Percentiles rank a stretch among this genome's conserved stretches.
phyloP scores from a whole-genome alignment of 1,140 invertebrate genomes.

The Pemphigus obesinymphae region DNA sequence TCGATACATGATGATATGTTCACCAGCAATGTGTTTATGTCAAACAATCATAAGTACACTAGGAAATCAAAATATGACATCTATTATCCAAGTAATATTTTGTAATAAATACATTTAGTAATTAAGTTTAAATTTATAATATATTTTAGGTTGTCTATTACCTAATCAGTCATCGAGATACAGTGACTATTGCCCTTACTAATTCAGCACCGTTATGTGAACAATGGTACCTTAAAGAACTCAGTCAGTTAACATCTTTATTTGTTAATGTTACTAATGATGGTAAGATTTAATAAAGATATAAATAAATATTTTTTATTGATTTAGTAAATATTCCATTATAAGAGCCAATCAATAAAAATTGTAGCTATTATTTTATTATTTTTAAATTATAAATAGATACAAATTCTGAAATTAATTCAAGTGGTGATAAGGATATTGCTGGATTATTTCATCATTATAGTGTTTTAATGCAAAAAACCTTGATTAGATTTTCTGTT shows the following conservation, averaged over 20 bases:
- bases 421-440: constrained; percentile 36
- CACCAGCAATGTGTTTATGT: constrained; percentile 73
- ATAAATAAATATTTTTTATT: not conserved
- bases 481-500: constrained; percentile 25
- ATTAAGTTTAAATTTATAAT: not conserved
- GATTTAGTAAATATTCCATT: not conserved
- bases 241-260: constrained; percentile 23
- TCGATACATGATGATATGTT: constrained; percentile 74
- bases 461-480: constrained; percentile 26
- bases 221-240: constrained; percentile 40
- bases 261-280: constrained; percentile 35
- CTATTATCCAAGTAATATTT: constrained; percentile 61
- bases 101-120: not conserved
- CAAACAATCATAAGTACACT: constrained; percentile 75
- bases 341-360: too few relatives aligned
- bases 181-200: constrained; percentile 23
- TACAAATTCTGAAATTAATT: constrained; percentile 29
- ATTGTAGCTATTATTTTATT: too few relatives aligned
- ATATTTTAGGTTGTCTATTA: constrained; percentile 29
- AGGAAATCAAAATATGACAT: constrained; percentile 74
- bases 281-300: constrained; percentile 10
- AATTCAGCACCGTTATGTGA: constrained; percentile 35
- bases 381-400: not conserved
- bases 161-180: constrained; percentile 31
- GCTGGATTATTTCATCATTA: constrained; percentile 37